Evolutionary conservation across 2,888 invertebrate species (phyloP), one percentile per base, ranked within the genome.

Genomic region (Lypha dubia): DNA sequence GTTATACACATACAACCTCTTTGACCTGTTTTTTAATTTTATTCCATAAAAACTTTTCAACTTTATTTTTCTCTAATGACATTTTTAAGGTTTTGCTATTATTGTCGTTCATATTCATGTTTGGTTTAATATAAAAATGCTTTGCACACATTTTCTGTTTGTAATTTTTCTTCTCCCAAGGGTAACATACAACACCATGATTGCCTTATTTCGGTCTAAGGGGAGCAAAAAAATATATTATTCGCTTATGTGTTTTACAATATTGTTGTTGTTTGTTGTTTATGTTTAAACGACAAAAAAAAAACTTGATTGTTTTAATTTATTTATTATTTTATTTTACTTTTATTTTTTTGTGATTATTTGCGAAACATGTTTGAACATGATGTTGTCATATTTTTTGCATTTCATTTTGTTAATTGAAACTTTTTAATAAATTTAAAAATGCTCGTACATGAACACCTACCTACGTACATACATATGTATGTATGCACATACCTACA

Each of bases 161-260:
- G 24, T 67, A 22, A 44, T 24, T 56, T 44, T 53, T 56, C 5
- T 28, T 51, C 17, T 60, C 80, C 74, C 74, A 74, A 15, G 68
- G 80, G 80, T 68, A 35, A 62, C 62, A 74, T 80, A 20, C 24
- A 67, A 56, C 41, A 17, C 46, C 28, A 75, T 81, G 81, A 75
- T 81, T 81, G 75, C 56, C 75, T 49, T 46, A 28, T 38, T 65
- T 5, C 17, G 28, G 65, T 32, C n/a, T 44, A 13, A 51, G 24
- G 56, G 53, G 46, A 6, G 35, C 28, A 35, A 11, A 58, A 15
- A 46, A 35, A 22, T 58, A 46, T 44, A 5, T n/a, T 49, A 6
- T 75, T 53, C 53, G 35, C 67, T 46, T 22, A 56, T 65, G 1
- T 67, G 56, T 56, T 35, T 24, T 35, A 68, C 24, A 51, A 51